phyloP scores from a whole-genome alignment of 37 sponge, comb jelly and placozoan genomes.

The Amphimedon queenslandica region DNA sequence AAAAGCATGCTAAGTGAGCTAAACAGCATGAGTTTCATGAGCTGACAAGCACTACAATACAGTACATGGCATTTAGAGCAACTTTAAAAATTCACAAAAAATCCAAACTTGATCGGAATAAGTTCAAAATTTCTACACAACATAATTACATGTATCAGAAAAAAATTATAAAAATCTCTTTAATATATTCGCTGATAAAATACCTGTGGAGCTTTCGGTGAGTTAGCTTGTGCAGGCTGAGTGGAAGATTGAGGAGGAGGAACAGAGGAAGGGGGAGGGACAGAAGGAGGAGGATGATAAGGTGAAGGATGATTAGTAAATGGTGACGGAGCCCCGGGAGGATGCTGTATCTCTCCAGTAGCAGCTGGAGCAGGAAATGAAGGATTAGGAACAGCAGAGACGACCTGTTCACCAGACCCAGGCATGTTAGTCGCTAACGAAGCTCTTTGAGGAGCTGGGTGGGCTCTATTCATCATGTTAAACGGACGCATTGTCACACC shows the following conservation, averaged over 20 bases:
- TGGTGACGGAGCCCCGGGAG: background rate
- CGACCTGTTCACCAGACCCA: constrained; percentile 36
- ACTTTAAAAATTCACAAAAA: too few species aligned
- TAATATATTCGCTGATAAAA: too few species aligned
- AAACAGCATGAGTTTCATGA: too few species aligned
- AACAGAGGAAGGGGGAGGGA: background rate
- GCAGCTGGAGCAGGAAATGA: constrained; percentile 8
- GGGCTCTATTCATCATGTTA: background rate
- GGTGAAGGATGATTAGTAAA: background rate
- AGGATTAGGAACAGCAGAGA: constrained; percentile 44
- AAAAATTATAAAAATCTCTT: too few species aligned
- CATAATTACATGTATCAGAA: too few species aligned
- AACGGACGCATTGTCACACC: background rate
- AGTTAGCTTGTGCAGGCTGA: constrained; percentile 1
- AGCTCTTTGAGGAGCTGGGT: background rate
- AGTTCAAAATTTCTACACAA: too few species aligned
- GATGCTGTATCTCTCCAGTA: background rate
- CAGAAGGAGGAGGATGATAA: background rate
- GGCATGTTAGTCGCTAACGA: background rate
- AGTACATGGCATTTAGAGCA: too few species aligned
- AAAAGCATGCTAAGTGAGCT: too few species aligned
- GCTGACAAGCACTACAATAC: too few species aligned
- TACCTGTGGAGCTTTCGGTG: background rate
- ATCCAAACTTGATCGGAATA: too few species aligned
- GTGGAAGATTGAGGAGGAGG: background rate